Base-by-base conservation (phyloP, 30 jellyfish, hydroid and myxozoan genomes). In the Aurelia aurita region DNA sequence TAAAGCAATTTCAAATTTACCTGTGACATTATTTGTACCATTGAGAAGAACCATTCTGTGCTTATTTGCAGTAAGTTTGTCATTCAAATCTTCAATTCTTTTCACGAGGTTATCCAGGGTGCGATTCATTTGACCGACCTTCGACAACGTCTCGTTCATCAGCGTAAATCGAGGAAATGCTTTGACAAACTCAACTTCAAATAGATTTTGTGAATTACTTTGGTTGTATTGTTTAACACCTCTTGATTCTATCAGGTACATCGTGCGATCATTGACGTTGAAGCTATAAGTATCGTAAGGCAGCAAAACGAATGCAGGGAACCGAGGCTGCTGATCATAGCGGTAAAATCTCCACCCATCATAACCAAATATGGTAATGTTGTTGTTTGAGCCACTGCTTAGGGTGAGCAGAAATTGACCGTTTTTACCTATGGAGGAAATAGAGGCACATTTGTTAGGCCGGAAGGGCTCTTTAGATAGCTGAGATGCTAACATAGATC, bases 281-380 rank as follows among this genome's bases (percentile, higher is more conserved):
- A 87, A 66, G 34, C 79, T 77, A 72, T 75, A 69, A 0, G 86
- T 54, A 9, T 9, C 15, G 9, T 69, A 34, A 0, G 46, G 63
- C 25, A 61, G 71, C 26, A 72, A 31, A 15, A 45, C 28, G 66
- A 82, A 72, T 5, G 76, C 61, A 22, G 80, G 67, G 53, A 46
- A 65, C 26, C 2, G 39, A 23, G 91, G 90, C 25, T 74, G 87
- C 27, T 21, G 59, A 11, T 79, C 84, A 26, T 97, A 26, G 15
- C 39, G 80, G 43, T 71, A 55, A 62, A 94, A 94, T 55, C 99
- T 82, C 99, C 99, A 94, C 1, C 99, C 99, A 69, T 94, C 97
- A 63, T 94, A 94, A 4, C 64, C 82, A 62, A 73, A 94, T 32
- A 79, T 77, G 5, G 89, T 39, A 0, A 83, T 44, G 31, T 81